Evolutionary conservation across 2,113 vertebrate genomes (phyloP).

Genomic region (Zosterops japonicus): DNA sequence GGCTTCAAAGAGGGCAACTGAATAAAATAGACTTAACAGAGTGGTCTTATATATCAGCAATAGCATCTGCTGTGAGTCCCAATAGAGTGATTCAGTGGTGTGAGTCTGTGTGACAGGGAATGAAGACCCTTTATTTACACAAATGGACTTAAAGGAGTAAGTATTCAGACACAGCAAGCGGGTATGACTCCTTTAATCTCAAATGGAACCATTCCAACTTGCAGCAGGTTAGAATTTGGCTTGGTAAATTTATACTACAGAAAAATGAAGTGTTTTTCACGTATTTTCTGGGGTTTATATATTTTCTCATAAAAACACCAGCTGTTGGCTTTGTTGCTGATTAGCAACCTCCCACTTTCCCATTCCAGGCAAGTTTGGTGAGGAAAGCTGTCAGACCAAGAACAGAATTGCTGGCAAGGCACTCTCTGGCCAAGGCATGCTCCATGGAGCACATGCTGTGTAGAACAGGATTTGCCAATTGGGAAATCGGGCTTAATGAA

Average conservation of each 20-base stretch:
- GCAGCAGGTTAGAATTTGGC: neutral
- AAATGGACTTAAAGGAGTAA: neutral
- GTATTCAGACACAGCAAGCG: neutral
- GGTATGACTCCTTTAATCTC: neutral
- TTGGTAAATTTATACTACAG: neutral
- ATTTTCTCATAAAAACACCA: constrained; percentile 2
- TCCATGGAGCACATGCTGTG: neutral
- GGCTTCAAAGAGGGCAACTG: neutral
- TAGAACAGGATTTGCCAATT: constrained; percentile 6
- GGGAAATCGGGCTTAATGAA: neutral
- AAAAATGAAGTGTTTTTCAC: neutral
- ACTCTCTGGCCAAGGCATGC: neutral
- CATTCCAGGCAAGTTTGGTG: neutral
- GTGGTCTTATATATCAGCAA: neutral
- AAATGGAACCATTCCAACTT: neutral
- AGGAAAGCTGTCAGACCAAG: constrained; percentile 43
- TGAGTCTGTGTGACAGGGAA: neutral
- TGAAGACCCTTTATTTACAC: neutral
- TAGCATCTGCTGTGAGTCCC: neutral
- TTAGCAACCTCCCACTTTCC: constrained; percentile 34
- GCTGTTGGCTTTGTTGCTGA: constrained; percentile 32
- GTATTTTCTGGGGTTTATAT: neutral
- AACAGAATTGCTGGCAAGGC: neutral
- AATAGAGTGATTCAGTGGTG: neutral
- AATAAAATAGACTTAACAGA: neutral